Evolutionary conservation across 2,797 vertebrate species (phyloP).

Genomic region (Parambassis ranga): DNA sequence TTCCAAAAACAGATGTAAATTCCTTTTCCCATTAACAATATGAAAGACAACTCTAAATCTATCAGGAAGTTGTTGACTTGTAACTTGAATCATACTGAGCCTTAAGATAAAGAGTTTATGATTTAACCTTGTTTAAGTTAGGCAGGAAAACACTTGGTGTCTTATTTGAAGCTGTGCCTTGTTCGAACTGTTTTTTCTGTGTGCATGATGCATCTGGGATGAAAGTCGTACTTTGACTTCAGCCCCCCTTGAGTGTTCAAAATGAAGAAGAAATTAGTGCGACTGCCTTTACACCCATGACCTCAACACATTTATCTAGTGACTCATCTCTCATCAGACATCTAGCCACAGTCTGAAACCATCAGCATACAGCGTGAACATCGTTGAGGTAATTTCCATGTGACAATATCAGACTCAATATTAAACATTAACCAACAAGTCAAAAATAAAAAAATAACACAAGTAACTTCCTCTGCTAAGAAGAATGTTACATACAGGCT

Average conservation of each 20-base stretch:
- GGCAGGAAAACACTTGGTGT: not conserved
- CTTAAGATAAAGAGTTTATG: not conserved
- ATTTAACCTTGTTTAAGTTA: slow-evolving; percentile 24
- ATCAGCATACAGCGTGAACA: not conserved
- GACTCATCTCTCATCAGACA: slow-evolving; percentile 17
- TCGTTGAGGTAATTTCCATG: not conserved
- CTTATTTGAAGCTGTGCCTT: not conserved
- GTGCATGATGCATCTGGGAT: not conserved
- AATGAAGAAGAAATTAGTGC: not conserved
- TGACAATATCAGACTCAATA: not conserved
- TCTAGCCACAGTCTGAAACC: not conserved
- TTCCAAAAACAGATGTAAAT: not conserved
- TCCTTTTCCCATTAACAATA: not conserved
- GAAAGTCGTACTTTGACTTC: not conserved
- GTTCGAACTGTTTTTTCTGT: not conserved
- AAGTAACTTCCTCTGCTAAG: not conserved
- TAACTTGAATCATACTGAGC: slow-evolving; percentile 4
- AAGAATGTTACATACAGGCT: not conserved
- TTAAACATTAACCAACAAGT: not conserved
- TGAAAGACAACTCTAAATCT: not conserved
- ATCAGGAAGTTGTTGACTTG: slow-evolving; percentile 11
- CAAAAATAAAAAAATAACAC: not conserved
- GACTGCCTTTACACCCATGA: too few species aligned
- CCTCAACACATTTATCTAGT: not conserved
- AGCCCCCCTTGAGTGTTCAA: not conserved